phyloP scores from a whole-genome alignment of 2,113 vertebrate genomes.

The Telmatochromis sp. region DNA sequence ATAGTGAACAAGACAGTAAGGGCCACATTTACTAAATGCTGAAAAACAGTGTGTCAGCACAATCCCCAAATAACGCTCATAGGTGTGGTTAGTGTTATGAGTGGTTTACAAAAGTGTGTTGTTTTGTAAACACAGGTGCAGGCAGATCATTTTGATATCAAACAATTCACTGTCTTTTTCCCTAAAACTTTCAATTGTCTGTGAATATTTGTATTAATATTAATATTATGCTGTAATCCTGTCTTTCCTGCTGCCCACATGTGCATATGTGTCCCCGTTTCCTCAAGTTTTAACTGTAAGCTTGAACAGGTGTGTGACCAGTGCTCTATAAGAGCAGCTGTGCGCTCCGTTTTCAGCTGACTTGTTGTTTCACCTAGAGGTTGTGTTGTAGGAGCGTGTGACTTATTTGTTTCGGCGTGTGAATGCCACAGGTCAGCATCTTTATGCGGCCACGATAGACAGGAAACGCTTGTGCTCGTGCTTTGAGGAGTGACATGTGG shows the following conservation, averaged over 20 bases:
- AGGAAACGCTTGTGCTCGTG: conserved; percentile 1
- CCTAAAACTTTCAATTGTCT: not conserved
- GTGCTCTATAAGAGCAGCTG: not conserved
- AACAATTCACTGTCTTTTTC: not conserved
- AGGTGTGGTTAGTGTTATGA: not conserved
- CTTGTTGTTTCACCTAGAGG: conserved; percentile 16
- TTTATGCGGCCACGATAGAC: not conserved
- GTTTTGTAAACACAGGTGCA: not conserved
- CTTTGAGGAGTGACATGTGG: not conserved
- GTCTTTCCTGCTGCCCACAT: not conserved
- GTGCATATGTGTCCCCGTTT: not conserved
- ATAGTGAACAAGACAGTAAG: not conserved
- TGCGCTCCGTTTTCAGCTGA: not conserved
- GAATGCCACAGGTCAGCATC: conserved; percentile 33
- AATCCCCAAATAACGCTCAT: not conserved
- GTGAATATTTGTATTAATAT: not conserved
- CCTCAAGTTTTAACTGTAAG: not conserved
- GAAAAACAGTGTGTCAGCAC: not conserved
- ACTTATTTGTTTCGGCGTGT: conserved; percentile 15
- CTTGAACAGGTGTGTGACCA: not conserved
- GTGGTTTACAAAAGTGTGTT: not conserved
- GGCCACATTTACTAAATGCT: not conserved
- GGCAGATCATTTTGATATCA: not conserved
- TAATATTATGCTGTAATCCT: not conserved
- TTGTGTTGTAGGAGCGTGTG: conserved; percentile 11